A percentile compares a stretch with the other conserved stretches of the same genome.
Conservation (phyloP, 2,113 vertebrate genomes). For the Mormyrus iriodes region DNA sequence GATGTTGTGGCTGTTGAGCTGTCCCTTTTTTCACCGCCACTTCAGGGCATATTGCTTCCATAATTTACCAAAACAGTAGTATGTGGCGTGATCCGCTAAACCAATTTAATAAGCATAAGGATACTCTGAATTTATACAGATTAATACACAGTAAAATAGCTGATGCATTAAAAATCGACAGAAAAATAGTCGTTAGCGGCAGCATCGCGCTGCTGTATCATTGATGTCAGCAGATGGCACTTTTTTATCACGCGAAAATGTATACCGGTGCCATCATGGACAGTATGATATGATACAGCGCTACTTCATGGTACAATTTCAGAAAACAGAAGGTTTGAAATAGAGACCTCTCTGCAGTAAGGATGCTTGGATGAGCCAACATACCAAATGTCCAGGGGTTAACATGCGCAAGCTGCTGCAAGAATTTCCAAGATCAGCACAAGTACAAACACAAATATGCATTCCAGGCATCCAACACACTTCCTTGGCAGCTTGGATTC, state of each 20-base stretch:
- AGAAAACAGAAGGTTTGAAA: neutral
- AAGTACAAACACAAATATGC: neutral
- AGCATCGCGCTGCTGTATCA: neutral
- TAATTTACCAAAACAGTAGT: no score
- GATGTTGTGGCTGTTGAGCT: no score
- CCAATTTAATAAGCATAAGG: no score
- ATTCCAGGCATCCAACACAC: neutral
- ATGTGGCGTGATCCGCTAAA: no score
- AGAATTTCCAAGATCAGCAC: neutral
- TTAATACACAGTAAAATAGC: no score
- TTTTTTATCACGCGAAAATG: no score
- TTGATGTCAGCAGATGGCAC: neutral
- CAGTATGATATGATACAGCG: neutral
- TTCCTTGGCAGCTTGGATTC: neutral
- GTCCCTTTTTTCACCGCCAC: no score
- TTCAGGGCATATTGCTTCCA: no score
- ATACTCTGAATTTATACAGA: no score
- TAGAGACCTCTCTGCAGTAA: neutral
- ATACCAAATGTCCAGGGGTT: neutral
- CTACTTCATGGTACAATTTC: neutral
- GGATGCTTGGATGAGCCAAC: neutral
- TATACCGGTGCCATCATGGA: no score
- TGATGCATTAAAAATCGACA: no score
- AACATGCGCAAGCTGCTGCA: neutral
- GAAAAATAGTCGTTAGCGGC: neutral